A percentile compares a stretch with the other conserved stretches of the same genome.
These are phyloP conservation scores for Diarsia rubi DNA, from an alignment of 2,888 invertebrate species.

Conservation along the genomic window DNA sequence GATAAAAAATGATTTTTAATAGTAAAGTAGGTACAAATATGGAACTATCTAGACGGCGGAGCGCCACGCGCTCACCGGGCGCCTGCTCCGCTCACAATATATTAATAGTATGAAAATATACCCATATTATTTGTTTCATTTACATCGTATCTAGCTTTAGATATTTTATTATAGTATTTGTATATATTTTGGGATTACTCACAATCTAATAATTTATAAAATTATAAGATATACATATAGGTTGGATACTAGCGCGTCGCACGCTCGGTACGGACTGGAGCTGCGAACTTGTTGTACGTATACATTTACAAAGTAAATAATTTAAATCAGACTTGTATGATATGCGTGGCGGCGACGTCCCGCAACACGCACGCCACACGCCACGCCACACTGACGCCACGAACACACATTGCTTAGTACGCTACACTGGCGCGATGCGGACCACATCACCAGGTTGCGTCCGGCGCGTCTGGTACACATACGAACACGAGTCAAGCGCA, in stretches of 20 bases:
- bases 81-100: constrained; percentile 68
- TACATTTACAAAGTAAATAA: constrained; percentile 68
- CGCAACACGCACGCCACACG: constrained; percentile 12
- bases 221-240: constrained; percentile 57
- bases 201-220: constrained; percentile 64
- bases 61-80: neutral
- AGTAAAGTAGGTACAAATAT: constrained; percentile 74
- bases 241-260: constrained; percentile 52
- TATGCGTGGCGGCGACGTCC: constrained; percentile 42
- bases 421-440: constrained; percentile 55
- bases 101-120: constrained; percentile 70
- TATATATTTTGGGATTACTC: constrained; percentile 61
- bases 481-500: constrained; percentile 65
- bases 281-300: constrained; percentile 51
- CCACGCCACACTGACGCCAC: constrained; percentile 30
- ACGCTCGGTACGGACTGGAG: constrained; percentile 50
- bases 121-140: constrained; percentile 68
- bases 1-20: constrained; percentile 79
- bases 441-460: constrained; percentile 15
- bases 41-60: constrained; percentile 66
- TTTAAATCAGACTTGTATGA: constrained; percentile 69
- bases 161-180: constrained; percentile 58
- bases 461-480: constrained; percentile 54
- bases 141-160: constrained; percentile 67
- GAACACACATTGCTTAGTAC: constrained; percentile 35